Base-by-base conservation (phyloP, 2,113 vertebrate species). In the Willisornis vidua region DNA sequence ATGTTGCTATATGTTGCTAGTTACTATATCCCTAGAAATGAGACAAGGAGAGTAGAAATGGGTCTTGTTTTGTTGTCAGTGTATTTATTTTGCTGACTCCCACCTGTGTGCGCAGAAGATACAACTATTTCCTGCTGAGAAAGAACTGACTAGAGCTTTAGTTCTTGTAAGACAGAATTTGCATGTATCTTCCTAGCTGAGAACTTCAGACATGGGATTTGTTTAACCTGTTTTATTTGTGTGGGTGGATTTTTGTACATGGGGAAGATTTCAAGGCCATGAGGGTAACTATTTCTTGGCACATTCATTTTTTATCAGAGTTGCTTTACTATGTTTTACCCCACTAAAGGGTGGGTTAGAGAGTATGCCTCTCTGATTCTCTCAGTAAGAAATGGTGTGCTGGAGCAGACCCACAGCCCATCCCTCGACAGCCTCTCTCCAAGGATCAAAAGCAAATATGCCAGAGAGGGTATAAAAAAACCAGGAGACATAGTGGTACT, bases 241-340 rank as follows among this genome's bases (percentile, higher is more conserved):
- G 10, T 1, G 2, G 9, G 4, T 71, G 18, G 7, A 51, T 11
- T 37, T 54, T 59, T 78, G 6, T 58, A 8, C 23, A 7, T 35
- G 17, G n/a, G 25, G 45, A 74, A n/a, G 8, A 25, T 41, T 77
- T 71, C 89, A n/a, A 72, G 57, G 25, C 2, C 31, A 14, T 22
- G 48, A 78, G 43, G 49, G 33, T 1, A 14, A 9, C 43, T 68
- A 6, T 23, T 37, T 83, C 82, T 61, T 61, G 35, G 11, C 28
- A 65, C 14, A 33, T 0, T 25, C 2, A 23, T 61, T 76, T 58
- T 58, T 52, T 45, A 19, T 46, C 14, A 49, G 33, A 39, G 6
- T 61, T 3, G 3, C 14, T 87, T 80, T 52, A 22, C 19, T 41
- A 2, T 0, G 0, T 70, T 62, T 71, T 59, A 19, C 9, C 14